A percentile compares a stretch with the other conserved stretches of the same genome.
phyloP scores from a whole-genome alignment of 2,888 invertebrate species.

The Nysson spinosus region DNA sequence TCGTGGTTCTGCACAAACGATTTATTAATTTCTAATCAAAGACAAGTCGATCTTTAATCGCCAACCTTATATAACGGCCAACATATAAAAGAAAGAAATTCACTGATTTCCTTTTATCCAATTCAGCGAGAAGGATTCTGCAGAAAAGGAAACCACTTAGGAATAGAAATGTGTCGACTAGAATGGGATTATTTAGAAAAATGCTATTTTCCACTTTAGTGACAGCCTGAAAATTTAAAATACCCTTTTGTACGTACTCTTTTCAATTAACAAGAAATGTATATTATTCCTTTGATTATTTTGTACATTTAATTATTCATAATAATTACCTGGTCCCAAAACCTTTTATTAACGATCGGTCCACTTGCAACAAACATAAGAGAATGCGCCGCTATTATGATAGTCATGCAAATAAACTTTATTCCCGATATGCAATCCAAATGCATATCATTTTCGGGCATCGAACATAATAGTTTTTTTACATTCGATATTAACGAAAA shows the following conservation, averaged over 20 bases:
- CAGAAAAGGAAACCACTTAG: conserved; percentile 85
- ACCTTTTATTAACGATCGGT: conserved; percentile 85
- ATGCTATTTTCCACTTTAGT: conserved; percentile 81
- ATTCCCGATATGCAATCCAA: conserved; percentile 84
- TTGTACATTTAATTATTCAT: too few relatives aligned
- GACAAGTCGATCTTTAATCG: background rate
- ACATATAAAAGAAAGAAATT: conserved; percentile 82
- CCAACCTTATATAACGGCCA: conserved; percentile 84
- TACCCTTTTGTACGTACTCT: too few relatives aligned
- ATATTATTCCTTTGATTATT: too few relatives aligned
- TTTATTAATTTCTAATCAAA: too few relatives aligned
- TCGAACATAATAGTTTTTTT: conserved; percentile 80
- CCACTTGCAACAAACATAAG: conserved; percentile 83
- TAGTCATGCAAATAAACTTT: conserved; percentile 83
- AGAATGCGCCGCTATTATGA: conserved; percentile 84
- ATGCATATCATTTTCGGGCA: conserved; percentile 80
- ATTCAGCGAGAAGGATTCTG: conserved; percentile 82
- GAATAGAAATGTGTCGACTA: conserved; percentile 86
- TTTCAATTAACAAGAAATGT: too few relatives aligned
- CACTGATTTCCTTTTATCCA: conserved; percentile 82
- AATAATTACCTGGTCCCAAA: too few relatives aligned
- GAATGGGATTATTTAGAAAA: conserved; percentile 83
- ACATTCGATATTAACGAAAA: conserved; percentile 82
- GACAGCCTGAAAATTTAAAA: conserved; percentile 78
- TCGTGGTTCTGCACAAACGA: too few relatives aligned